Evolutionary conservation across 2,797 vertebrate genomes (phyloP).

Genomic region (Aulostomus chinensis): DNA sequence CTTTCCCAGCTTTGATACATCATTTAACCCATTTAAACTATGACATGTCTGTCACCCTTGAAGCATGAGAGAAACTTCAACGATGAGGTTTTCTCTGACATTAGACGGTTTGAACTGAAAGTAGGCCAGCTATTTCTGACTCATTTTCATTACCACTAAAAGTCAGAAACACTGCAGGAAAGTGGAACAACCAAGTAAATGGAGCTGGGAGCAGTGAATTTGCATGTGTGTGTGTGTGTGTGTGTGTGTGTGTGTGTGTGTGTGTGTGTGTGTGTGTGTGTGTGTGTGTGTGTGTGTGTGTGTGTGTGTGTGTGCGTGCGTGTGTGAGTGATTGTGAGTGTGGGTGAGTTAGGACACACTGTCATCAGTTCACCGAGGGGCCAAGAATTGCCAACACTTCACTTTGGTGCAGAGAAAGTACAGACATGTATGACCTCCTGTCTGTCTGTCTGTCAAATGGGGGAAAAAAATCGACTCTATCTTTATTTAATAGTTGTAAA

Average conservation of each 20-base stretch:
- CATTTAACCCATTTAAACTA: too few species aligned
- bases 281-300: not conserved
- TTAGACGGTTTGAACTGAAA: conserved; percentile 55
- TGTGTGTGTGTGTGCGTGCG: conserved; percentile 19
- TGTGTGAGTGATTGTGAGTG: too few species aligned
- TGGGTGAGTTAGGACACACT: conserved; percentile 12
- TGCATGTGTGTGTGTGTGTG: too few species aligned
- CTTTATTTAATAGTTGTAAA: not conserved
- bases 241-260: not conserved
- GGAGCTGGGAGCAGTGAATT: too few species aligned
- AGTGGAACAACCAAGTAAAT: conserved; percentile 54
- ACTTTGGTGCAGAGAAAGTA: conserved; percentile 14
- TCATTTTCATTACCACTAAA: conserved; percentile 67
- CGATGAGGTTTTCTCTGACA: conserved; percentile 21
- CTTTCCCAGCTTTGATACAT: too few species aligned
- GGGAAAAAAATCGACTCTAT: too few species aligned
- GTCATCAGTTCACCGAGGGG: conserved; percentile 46
- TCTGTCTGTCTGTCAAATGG: conserved; percentile 2
- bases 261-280: conserved; percentile 21
- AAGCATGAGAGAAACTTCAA: conserved; percentile 21
- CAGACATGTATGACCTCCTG: conserved; percentile 5
- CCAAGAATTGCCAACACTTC: conserved; percentile 35
- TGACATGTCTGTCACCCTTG: too few species aligned
- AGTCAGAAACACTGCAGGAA: conserved; percentile 52
- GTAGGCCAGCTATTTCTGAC: conserved; percentile 68